Base-by-base conservation (phyloP, 2,888 invertebrate genomes). In the Rhogogaster chlorosoma region DNA sequence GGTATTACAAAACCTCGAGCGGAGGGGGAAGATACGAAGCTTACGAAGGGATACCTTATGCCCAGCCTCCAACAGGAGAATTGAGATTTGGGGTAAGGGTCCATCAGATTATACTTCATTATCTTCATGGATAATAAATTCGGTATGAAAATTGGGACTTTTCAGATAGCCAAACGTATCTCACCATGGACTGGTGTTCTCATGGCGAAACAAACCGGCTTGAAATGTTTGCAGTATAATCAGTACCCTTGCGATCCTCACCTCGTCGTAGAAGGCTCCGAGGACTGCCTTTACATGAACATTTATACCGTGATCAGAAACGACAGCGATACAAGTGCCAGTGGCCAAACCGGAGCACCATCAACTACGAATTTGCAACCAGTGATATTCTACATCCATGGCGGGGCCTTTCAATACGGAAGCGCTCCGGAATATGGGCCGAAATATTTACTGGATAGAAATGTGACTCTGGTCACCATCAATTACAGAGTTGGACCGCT, bases 401-500 rank as follows among this genome's bases (percentile, higher is more conserved):
- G 89, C 38, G 89, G 89, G 26, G 88, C 88, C 22, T 89, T 89
- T 91, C 96, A 96, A 95, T 96, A 95, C 88, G 96, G 96, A 0
- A 93, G 94, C 3, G 94, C 95, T 0, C 92, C 93, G 4, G 15
- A 91, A 0, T 96, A 95, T 89, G 95, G 95, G 0, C 94, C 96
- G 0, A 90, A 93, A 1, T 93, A 94, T 86, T 87, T 97, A 0
- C 95, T 97, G 95, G 95, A 95, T 77, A 92, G 93, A 78, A 95
- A 96, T 86, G 93, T 96, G 15, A 95, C 97, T 0, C 94, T 95
- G 0, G 96, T 96, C 0, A 96, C 95, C 18, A 88, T 96, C 0
- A 96, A 95, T 91, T 96, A 96, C 89, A 93, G 97, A 67, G 89
- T 97, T 18, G 96, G 96, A n/a, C 95, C 96, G 0, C 89, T 96